Conservation (phyloP, 2,113 vertebrate genomes). For the Apus apus region DNA sequence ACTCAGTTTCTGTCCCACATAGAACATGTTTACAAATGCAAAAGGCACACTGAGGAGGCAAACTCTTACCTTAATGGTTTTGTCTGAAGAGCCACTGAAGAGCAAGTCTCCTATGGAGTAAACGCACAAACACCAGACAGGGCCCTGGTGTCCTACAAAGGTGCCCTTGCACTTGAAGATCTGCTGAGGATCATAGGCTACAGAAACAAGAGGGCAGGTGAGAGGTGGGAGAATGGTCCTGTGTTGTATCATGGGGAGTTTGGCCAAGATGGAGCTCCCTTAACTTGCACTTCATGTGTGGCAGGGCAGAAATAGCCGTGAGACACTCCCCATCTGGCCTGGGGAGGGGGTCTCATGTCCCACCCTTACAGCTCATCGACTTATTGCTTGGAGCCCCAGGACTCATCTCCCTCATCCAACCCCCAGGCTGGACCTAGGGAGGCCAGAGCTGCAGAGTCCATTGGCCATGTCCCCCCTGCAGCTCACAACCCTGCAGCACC, state of each 20-base stretch:
- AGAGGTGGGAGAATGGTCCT: not conserved
- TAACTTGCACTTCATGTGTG: not conserved
- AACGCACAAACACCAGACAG: slow-evolving; percentile 97
- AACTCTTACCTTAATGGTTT: slow-evolving; percentile 94
- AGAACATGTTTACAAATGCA: not conserved
- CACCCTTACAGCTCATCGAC: not conserved
- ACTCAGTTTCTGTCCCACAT: not conserved
- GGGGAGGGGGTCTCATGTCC: not conserved
- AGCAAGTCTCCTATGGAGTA: slow-evolving; percentile 98
- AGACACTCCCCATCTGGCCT: not conserved
- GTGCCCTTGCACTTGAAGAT: slow-evolving; percentile 99
- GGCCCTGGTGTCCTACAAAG: slow-evolving; percentile 97
- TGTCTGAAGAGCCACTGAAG: slow-evolving; percentile 98
- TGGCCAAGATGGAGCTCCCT: not conserved
- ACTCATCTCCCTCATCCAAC: not conserved
- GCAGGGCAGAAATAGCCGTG: not conserved
- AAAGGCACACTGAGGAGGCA: not conserved
- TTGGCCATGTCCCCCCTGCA: not conserved
- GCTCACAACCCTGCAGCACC: not conserved
- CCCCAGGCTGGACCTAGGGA: not conserved
- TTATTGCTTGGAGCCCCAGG: not conserved
- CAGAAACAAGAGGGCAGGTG: not conserved
- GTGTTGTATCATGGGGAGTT: rapidly evolving
- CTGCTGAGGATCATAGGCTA: slow-evolving; percentile 98
- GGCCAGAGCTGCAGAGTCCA: not conserved